phyloP scores from a whole-genome alignment of 1,140 invertebrate species.

The Probaryconus sp. region DNA sequence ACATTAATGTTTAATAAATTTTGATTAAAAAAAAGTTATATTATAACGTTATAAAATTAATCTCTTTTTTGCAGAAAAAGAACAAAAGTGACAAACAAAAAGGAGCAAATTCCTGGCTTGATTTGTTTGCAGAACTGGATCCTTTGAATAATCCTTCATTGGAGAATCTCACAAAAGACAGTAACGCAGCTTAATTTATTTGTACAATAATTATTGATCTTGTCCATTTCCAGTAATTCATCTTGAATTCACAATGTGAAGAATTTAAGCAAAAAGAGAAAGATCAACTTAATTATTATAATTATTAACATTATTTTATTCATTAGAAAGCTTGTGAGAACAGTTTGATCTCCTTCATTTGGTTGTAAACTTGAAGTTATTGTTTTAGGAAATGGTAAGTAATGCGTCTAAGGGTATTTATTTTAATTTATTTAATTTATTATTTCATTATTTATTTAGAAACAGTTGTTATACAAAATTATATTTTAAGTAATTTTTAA shows the following conservation, averaged over 20 bases:
- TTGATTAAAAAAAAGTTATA: conserved; percentile 1
- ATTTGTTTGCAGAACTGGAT: conserved; percentile 95
- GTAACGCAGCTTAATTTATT: conserved; percentile 70
- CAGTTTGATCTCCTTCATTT: conserved; percentile 17
- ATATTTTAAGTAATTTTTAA: too few species aligned
- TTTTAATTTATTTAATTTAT: background rate
- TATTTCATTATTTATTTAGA: too few species aligned
- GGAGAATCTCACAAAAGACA: conserved; percentile 68
- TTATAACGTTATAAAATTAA: conserved; percentile 12
- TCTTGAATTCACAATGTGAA: conserved; percentile 29
- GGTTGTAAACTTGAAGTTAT: conserved; percentile 6
- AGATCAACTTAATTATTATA: background rate
- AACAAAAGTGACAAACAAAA: conserved; percentile 67
- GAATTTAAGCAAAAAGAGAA: background rate
- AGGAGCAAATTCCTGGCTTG: conserved; percentile 86
- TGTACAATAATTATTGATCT: conserved; percentile 74
- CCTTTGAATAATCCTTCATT: conserved; percentile 86
- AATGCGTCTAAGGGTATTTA: background rate
- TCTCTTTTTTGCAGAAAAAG: conserved; percentile 63
- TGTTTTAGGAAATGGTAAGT: too few species aligned
- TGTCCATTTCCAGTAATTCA: conserved; percentile 73
- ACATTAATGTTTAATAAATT: conserved; percentile 1
- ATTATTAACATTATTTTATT: conserved; percentile 2
- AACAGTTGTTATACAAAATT: too few species aligned
- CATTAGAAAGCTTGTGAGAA: too few species aligned